Evolutionary conservation across 2,113 vertebrate species (phyloP).

Genomic region (Scytalopus superciliaris): DNA sequence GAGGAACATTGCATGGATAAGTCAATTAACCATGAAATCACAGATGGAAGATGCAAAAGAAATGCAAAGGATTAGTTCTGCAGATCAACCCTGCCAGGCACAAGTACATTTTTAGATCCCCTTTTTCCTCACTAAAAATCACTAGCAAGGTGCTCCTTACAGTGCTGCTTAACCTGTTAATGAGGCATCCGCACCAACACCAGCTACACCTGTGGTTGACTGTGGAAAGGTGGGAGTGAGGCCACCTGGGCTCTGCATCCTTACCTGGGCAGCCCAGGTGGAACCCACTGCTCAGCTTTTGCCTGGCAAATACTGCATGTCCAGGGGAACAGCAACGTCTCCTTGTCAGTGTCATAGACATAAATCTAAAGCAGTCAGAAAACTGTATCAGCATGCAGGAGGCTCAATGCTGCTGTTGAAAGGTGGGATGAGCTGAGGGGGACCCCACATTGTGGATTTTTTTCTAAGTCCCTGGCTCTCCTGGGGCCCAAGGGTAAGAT

Average conservation of each 20-base stretch:
- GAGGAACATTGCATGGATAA: slow-evolving; percentile 35
- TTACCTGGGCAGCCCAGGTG: not conserved
- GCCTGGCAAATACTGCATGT: not conserved
- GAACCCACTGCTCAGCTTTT: not conserved
- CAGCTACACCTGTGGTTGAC: not conserved
- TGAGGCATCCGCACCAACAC: fast-evolving
- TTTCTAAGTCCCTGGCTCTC: not conserved
- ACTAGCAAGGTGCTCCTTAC: not conserved
- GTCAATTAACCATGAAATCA: slow-evolving; percentile 55
- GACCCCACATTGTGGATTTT: not conserved
- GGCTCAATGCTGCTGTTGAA: not conserved
- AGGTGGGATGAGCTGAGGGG: not conserved
- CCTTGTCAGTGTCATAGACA: not conserved
- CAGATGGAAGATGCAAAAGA: slow-evolving; percentile 47
- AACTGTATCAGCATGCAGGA: not conserved
- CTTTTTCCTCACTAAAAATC: not conserved
- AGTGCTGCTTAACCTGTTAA: not conserved
- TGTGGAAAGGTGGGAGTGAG: not conserved
- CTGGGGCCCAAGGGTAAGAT: not conserved
- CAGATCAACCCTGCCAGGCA: slow-evolving; percentile 13
- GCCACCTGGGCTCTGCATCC: not conserved
- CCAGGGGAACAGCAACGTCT: not conserved
- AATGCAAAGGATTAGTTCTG: slow-evolving; percentile 39
- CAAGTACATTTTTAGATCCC: slow-evolving; percentile 23
- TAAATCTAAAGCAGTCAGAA: not conserved